Base-by-base conservation (phyloP, 2,797 vertebrate species). In the Clamator glandarius region DNA sequence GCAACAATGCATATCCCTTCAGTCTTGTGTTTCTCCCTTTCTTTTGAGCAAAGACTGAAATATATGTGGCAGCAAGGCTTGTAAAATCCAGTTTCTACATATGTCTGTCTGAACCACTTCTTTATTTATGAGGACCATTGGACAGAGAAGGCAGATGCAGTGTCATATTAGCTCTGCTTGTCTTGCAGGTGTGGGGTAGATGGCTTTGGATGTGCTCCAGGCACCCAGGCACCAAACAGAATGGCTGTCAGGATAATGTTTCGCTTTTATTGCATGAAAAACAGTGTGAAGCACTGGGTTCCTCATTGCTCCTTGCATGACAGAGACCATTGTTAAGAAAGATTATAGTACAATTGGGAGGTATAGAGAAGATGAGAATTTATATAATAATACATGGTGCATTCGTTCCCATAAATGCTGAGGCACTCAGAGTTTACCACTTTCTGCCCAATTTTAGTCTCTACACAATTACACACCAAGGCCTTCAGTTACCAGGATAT, bases 311-410 rank as follows among this genome's bases (percentile, higher is more conserved):
- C 63, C 94, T 95, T 90, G 90, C 87, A 83, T 3, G 0, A 73
- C 31, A 48, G 94, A 58, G 57, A 97, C 84, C 80, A 80, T 87
- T 28, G 29, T 90, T 94, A 28, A 68, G 88, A 72, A 82, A 88
- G 70, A 86, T 95, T 78, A 94, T 80, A 75, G 81, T 33, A 35
- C 93, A 79, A 10, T 2, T 68, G 95, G 92, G 88, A 97, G 29
- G 84, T 33, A 69, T 66, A 76, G 66, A 81, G 79, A 87, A 67
- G 54, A 62, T 44, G 77, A 91, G 96, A 58, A 90, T 89, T 95
- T 94, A 85, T 51, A 91, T 41, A 50, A 88, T 96, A 92, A 94
- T 79, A 15, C n/a, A n/a, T 52, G 58, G 84, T 80, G 54, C 80
- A 86, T 89, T 95, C n/a, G 9, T 84, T 90, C 74, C 72, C 48